phyloP scores from a whole-genome alignment of 2,888 invertebrate genomes.

The Dioctria linearis region DNA sequence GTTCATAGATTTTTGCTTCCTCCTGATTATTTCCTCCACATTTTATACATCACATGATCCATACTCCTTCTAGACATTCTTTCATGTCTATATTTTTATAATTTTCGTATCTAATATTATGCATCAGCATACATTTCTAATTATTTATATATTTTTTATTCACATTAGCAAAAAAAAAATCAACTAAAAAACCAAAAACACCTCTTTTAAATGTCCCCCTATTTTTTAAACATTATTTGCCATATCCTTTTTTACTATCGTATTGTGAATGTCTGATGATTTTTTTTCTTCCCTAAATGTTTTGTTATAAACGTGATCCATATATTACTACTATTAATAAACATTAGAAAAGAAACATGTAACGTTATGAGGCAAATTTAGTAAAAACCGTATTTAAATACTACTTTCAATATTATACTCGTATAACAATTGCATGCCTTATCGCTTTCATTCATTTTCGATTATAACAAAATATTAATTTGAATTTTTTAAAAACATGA shows the following conservation, averaged over 20 bases:
- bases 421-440: constrained; percentile 55
- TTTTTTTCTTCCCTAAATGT: constrained; percentile 16
- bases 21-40: no score
- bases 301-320: constrained; percentile 34
- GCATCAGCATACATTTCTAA: no score
- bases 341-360: constrained; percentile 63
- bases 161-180: no score
- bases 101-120: no score
- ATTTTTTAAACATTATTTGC: no score
- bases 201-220: no score
- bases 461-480: constrained; percentile 44
- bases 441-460: constrained; percentile 56
- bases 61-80: no score
- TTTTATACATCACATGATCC: no score
- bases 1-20: no score
- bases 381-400: constrained; percentile 59
- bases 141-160: no score
- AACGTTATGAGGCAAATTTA: constrained; percentile 66
- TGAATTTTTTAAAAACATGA: constrained; percentile 36
- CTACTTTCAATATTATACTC: constrained; percentile 54
- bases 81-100: no score
- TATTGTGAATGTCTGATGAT: constrained; percentile 37
- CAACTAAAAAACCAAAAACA: no score
- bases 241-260: not conserved
- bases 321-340: constrained; percentile 31